phyloP scores from a whole-genome alignment of 2,797 vertebrate species.

The Notolabrus celidotus region DNA sequence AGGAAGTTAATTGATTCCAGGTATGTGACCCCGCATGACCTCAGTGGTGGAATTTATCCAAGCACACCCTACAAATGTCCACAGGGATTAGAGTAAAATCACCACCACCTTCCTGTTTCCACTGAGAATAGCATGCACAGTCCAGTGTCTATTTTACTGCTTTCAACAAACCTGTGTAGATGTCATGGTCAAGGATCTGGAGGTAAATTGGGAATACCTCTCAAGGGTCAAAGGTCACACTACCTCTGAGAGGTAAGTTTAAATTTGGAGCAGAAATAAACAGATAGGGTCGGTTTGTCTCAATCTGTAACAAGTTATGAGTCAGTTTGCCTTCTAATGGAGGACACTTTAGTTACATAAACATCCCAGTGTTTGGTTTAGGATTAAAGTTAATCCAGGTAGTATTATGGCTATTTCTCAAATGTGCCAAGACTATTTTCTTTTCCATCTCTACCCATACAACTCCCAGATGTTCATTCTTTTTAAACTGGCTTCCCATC shows the following conservation, averaged over 20 bases:
- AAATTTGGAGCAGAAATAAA: slow-evolving; percentile 30
- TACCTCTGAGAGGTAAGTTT: not conserved
- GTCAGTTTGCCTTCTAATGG: slow-evolving; percentile 3
- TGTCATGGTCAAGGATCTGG: slow-evolving; percentile 37
- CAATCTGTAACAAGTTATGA: slow-evolving; percentile 17
- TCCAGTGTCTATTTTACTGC: slow-evolving; percentile 36
- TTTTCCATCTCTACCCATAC: not conserved
- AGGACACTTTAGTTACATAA: slow-evolving; percentile 35
- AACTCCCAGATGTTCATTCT: not conserved
- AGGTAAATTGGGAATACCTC: slow-evolving; percentile 14
- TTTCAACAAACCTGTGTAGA: slow-evolving; percentile 20
- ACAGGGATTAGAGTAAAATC: slow-evolving; percentile 53
- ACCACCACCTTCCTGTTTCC: slow-evolving; percentile 50
- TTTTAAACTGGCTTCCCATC: not conserved
- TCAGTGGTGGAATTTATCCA: slow-evolving; percentile 35
- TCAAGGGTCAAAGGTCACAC: slow-evolving; percentile 17
- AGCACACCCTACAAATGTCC: slow-evolving; percentile 64
- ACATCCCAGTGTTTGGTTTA: slow-evolving; percentile 47
- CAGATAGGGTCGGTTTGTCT: slow-evolving; percentile 17
- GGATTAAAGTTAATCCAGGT: slow-evolving; percentile 23
- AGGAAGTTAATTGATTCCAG: slow-evolving; percentile 56
- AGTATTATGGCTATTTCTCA: slow-evolving; percentile 1
- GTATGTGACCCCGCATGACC: slow-evolving; percentile 44
- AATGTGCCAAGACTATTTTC: slow-evolving; percentile 4
- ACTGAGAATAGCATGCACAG: slow-evolving; percentile 11